Evolutionary conservation across 1,140 invertebrate genomes (phyloP).

Genomic region (Bombus haemorrhoidalis): DNA sequence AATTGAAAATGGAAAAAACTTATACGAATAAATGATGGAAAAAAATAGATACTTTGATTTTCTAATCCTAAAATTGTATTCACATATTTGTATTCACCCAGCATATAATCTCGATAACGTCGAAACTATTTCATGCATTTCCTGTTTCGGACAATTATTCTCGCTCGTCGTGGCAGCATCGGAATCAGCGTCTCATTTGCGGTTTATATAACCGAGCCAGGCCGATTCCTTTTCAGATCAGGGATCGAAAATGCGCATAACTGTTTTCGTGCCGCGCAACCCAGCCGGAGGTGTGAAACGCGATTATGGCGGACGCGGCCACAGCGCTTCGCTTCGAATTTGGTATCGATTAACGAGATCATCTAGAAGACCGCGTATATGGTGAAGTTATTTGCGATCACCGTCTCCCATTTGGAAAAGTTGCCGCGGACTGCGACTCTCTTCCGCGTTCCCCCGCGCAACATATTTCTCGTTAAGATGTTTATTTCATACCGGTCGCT

Average conservation of each 20-base stretch:
- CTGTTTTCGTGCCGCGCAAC: constrained; percentile 2
- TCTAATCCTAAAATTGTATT: too few species aligned
- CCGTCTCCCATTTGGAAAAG: constrained; percentile 19
- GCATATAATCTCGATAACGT: neutral
- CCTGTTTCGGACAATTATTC: neutral
- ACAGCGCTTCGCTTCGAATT: constrained; percentile 48
- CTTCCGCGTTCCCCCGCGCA: constrained; percentile 24
- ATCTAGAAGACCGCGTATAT: constrained; percentile 17
- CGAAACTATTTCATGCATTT: neutral
- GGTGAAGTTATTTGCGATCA: constrained; percentile 18
- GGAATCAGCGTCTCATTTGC: neutral
- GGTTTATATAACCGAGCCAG: neutral
- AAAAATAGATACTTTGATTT: too few species aligned
- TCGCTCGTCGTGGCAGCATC: too few species aligned
- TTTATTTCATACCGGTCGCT: constrained; percentile 29
- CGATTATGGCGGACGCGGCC: constrained; percentile 26
- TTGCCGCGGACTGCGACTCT: neutral
- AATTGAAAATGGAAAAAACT: too few species aligned
- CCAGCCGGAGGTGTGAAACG: constrained; percentile 38
- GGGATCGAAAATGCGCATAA: constrained; percentile 26
- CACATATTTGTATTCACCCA: neutral
- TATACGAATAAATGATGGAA: too few species aligned
- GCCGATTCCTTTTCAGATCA: constrained; percentile 26
- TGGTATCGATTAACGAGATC: constrained; percentile 64
- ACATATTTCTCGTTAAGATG: constrained; percentile 28